Evolutionary conservation across 2,888 invertebrate genomes (phyloP).

Genomic region (Athalia circularis): DNA sequence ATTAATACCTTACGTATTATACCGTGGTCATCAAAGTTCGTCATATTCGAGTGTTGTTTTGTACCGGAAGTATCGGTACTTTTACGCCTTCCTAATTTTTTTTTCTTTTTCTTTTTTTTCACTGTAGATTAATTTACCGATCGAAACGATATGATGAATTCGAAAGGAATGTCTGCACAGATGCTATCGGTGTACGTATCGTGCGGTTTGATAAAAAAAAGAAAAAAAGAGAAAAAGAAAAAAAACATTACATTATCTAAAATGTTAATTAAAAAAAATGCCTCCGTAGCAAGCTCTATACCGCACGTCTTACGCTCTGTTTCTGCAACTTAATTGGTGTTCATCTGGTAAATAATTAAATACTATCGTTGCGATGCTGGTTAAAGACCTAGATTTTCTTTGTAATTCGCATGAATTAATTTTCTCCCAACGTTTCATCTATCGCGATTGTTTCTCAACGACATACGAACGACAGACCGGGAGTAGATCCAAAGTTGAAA

Average conservation of each 20-base stretch:
- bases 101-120: no score
- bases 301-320: slow-evolving; percentile 63
- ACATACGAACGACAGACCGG: not conserved
- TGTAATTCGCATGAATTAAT: not conserved
- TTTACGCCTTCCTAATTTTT: no score
- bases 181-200: not conserved
- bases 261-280: slow-evolving; percentile 7
- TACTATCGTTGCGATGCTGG: not conserved
- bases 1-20: no score
- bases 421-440: not conserved
- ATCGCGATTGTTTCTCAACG: not conserved
- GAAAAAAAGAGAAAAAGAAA: not conserved
- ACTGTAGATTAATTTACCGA: no score
- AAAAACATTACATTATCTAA: not conserved
- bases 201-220: not conserved
- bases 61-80: no score
- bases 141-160: no score
- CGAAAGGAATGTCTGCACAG: not conserved
- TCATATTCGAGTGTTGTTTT: no score
- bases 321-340: slow-evolving; percentile 66
- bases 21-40: no score
- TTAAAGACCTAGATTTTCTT: slow-evolving; percentile 34
- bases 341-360: slow-evolving; percentile 37
- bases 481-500: no score
- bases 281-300: not conserved